phyloP scores from a whole-genome alignment of 2,888 invertebrate genomes.

The Hydroisotoma schaefferi region DNA sequence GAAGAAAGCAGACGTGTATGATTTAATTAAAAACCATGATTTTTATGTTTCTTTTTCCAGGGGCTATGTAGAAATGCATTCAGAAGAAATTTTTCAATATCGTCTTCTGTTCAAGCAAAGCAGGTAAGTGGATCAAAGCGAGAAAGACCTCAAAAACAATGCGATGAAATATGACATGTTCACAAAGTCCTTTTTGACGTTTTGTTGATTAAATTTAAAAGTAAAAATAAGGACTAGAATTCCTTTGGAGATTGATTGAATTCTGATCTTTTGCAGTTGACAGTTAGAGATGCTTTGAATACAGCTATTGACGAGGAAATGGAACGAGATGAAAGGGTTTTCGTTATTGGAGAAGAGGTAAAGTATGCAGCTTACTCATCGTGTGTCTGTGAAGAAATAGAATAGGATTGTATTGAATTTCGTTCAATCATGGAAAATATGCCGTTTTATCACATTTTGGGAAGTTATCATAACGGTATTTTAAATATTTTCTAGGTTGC shows the following conservation, averaged over 20 bases:
- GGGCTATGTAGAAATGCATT: slow-evolving; percentile 47
- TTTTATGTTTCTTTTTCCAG: slow-evolving; percentile 25
- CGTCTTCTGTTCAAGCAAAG: slow-evolving; percentile 51
- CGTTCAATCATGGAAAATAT: too few species aligned
- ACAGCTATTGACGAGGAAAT: slow-evolving; percentile 96
- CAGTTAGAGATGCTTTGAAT: slow-evolving; percentile 94
- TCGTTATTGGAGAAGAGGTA: slow-evolving; percentile 93
- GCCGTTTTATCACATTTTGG: not conserved
- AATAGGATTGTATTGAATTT: too few species aligned
- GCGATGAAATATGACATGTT: not conserved
- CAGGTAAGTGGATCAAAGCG: slow-evolving; percentile 44
- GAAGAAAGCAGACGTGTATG: too few species aligned
- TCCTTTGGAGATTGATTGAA: not conserved
- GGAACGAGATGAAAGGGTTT: slow-evolving; percentile 84
- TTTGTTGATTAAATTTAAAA: slow-evolving; percentile 1
- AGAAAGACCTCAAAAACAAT: not conserved
- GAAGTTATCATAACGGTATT: too few species aligned
- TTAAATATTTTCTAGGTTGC: slow-evolving; percentile 25
- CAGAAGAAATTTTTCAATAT: slow-evolving; percentile 58
- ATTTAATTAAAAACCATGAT: too few species aligned
- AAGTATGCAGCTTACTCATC: too few species aligned
- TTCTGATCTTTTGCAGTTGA: slow-evolving; percentile 60
- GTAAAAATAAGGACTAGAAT: not conserved
- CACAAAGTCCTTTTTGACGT: not conserved
- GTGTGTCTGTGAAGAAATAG: too few species aligned